Base-by-base conservation (phyloP, 1,140 invertebrate species). In the Bursaphelenchus mucronatus region DNA sequence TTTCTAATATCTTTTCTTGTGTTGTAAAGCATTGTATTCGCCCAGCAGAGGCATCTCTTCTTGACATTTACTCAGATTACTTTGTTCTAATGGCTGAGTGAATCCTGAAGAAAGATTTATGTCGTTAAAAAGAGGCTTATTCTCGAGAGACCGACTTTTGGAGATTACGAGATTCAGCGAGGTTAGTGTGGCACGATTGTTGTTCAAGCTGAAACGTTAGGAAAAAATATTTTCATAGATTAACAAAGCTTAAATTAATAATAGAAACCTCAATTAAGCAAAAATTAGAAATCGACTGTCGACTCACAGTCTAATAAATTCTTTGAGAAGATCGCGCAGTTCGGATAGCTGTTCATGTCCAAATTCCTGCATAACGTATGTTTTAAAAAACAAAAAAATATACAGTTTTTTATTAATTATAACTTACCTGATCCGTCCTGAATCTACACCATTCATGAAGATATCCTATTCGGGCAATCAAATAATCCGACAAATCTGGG, bases 391-490 rank as follows among this genome's bases (percentile, higher is more conserved):
- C 9, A 47, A 9, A 10, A 40, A 44, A 73, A 64, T 57, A 61
- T 57, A 13, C 15, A 21, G 54, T 13, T 52, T 61, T 61, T 63
- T 13, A n/a, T 17, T 63, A 73, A 21, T 21, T 10, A 55, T 57
- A 58, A 51, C 71, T 10, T 13, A 74, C 73, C 61, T 54, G 52
- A 7, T 70, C 45, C 9, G 65, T 55, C 49, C 76, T 46, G 41
- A 59, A 79, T 41, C 76, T 40, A 19, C 55, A 64, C 66, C 58
- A 67, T 62, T 74, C 73, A 56, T 74, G 75, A 15, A 74, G 46
- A 53, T 71, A 79, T 9, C 64, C 63, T 8, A 74, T 49, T 39
- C 76, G 67, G 19, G 68, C 76, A 19, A 79, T 73, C 41, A 78
- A 73, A 43, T 40, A 40, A 11, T 78, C 76, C 13, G 39, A 17